Base-by-base conservation (phyloP, 2,797 vertebrate species). In the Argentina silus region DNA sequence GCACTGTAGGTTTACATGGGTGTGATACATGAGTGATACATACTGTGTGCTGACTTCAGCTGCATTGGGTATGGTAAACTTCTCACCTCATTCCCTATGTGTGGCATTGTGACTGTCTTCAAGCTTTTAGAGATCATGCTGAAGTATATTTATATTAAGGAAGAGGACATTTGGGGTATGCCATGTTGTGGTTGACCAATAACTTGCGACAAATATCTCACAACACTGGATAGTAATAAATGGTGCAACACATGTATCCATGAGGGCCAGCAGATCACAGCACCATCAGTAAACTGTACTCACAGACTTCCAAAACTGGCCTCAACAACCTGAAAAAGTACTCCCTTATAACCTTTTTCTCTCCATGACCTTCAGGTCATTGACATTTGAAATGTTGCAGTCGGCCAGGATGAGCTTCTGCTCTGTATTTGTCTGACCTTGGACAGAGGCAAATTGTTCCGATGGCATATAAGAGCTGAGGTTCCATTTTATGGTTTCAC, bases 281-380 rank as follows among this genome's bases (percentile, higher is more conserved):
- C 57, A 23, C 57, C 21, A 60, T 6, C 10, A 7, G 59, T 36
- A 36, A 61, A 14, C 12, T 14, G 21, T 23, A 61, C 11, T 27
- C 59, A 42, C 23, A 42, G 36, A 55, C 27, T 43, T 36, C 17
- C 6, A 9, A 44, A 51, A 47, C 23, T 47, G 61, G 67, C 75
- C 64, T 42, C 19, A 73, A 78, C 67, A 80, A 60, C 68, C 42
- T 70, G 0, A 11, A 19, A 80, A 62, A 59, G 36, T 9, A 44
- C 36, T 14, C 67, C 72, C 51, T 80, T 78, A 70, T 47, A 77
- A 76, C 42, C 73, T 78, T 78, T 84, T 83, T 7, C 66, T 63
- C 56, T 19, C 11, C 68, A 23, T 83, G 82, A 89, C 86, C 88
- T 90, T 90, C 85, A 72, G 62, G 75, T 80, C 9, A 72, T 73